A percentile compares a stretch with the other conserved stretches of the same genome.
These are phyloP conservation scores for Tiaroga cobitis DNA, from an alignment of 2,797 vertebrate species.

Conservation along the genomic window DNA sequence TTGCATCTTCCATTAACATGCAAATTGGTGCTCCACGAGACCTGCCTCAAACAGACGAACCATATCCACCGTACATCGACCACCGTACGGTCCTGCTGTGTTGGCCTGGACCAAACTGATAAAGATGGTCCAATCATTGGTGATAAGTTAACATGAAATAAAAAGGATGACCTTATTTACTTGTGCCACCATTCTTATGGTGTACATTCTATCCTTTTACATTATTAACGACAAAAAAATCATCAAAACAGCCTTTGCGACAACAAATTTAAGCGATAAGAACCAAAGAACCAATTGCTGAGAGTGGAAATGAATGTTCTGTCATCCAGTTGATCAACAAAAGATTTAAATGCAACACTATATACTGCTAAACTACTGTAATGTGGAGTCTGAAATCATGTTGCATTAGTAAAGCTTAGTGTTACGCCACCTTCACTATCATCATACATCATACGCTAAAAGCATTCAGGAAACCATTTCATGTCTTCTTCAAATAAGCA, in stretches of 20 bases:
- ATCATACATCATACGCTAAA: not conserved
- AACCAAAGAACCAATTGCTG: not conserved
- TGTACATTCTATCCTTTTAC: not conserved
- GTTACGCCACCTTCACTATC: not conserved
- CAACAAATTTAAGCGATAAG: not conserved
- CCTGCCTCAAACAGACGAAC: constrained; percentile 69
- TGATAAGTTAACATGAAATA: not conserved
- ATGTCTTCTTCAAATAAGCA: not conserved
- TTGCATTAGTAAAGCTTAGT: not conserved
- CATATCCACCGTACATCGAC: constrained; percentile 51
- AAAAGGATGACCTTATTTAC: not conserved
- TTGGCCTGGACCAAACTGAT: constrained; percentile 54
- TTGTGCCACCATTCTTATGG: not conserved
- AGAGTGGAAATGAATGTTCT: not conserved
- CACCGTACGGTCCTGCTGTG: constrained; percentile 47
- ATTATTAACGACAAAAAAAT: not conserved
- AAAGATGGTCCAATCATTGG: not conserved
- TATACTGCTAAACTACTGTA: not conserved
- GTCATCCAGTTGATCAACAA: not conserved
- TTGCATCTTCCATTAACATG: constrained; percentile 75
- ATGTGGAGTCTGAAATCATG: not conserved
- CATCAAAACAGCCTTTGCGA: not conserved
- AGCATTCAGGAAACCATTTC: not conserved
- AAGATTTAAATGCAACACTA: not conserved
- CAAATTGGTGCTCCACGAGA: constrained; percentile 66